Evolutionary conservation across 2,888 invertebrate species (phyloP).

Genomic region (Hymenopus coronatus): DNA sequence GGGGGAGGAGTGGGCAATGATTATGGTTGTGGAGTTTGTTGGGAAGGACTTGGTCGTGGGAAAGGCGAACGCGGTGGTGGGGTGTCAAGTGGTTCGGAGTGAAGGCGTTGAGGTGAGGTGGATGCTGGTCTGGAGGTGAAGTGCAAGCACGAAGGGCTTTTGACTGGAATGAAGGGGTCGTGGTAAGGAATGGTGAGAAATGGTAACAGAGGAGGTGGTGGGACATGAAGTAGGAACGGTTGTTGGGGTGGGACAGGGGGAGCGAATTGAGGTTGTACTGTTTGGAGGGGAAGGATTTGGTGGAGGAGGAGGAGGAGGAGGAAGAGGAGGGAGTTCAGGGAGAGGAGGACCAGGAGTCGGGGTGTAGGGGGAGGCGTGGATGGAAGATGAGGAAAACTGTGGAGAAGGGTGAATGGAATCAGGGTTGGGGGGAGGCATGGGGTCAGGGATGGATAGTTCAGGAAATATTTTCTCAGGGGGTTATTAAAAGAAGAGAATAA

Average conservation of each 20-base stretch:
- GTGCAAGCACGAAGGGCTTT: neutral
- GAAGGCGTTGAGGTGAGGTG: neutral
- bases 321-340: neutral
- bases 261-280: neutral
- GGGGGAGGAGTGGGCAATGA: no score
- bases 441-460: no score
- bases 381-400: slow-evolving; percentile 20
- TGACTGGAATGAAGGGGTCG: neutral
- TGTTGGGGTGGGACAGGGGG: neutral
- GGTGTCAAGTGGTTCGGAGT: no score
- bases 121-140: neutral
- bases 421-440: no score
- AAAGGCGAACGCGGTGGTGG: no score
- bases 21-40: no score
- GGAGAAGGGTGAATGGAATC: neutral
- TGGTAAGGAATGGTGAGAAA: neutral
- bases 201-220: neutral
- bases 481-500: no score
- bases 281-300: neutral
- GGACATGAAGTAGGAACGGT: neutral
- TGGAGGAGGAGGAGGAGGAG: neutral
- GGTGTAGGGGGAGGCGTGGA: slow-evolving; percentile 26
- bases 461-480: no score
- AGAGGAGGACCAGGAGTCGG: neutral
- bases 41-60: no score